phyloP scores from a whole-genome alignment of 1,140 invertebrate species.

The Rhizoglyphus robini region DNA sequence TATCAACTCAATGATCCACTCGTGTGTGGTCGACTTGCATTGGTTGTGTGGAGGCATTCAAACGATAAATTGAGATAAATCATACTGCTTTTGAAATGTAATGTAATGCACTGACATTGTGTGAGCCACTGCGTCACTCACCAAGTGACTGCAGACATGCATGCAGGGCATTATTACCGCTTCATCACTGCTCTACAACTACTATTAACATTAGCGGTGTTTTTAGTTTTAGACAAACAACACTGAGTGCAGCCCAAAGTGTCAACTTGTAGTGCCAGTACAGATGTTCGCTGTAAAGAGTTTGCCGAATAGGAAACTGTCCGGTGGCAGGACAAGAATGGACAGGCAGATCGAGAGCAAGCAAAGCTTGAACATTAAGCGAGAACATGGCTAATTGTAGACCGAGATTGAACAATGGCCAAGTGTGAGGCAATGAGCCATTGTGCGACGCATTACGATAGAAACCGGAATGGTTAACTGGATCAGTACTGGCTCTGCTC shows the following conservation, averaged over 20 bases:
- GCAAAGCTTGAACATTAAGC: too few species aligned
- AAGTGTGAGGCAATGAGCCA: not conserved
- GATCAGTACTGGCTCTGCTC: too few species aligned
- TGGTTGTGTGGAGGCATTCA: too few species aligned
- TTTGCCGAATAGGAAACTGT: not conserved
- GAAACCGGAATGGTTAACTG: not conserved
- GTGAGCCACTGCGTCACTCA: not conserved
- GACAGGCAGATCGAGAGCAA: not conserved
- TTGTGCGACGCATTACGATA: not conserved
- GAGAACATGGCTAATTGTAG: not conserved
- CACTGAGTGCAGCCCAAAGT: not conserved
- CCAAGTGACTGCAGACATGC: not conserved
- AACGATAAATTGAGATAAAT: too few species aligned
- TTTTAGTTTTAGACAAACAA: constrained; percentile 5
- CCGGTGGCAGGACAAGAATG: constrained; percentile 6
- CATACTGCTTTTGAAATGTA: too few species aligned
- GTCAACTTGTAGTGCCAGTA: constrained; percentile 13
- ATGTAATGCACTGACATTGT: not conserved
- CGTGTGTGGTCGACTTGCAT: too few species aligned
- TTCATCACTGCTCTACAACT: constrained; percentile 10
- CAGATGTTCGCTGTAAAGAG: not conserved
- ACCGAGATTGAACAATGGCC: not conserved
- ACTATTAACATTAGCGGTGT: not conserved
- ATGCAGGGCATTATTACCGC: constrained; percentile 1
- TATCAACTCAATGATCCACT: too few species aligned